Conservation (phyloP, 1,140 invertebrate species). For the Drosophila gunungcola region DNA sequence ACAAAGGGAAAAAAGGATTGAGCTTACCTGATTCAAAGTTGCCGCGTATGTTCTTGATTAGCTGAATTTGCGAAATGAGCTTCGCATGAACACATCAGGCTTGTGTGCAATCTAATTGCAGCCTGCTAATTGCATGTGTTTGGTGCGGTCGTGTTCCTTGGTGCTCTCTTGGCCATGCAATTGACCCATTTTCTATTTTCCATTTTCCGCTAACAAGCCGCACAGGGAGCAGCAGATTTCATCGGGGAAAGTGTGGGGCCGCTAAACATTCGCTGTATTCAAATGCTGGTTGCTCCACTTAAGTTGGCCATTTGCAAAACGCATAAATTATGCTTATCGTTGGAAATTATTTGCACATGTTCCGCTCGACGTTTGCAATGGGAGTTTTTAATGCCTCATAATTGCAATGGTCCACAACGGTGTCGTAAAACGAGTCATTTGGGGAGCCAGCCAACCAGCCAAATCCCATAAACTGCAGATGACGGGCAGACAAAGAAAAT, state of each 20-base stretch:
- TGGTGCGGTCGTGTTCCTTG: constrained; percentile 40
- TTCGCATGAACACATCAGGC: constrained; percentile 18
- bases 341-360: constrained; percentile 75
- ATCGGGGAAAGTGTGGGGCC: background rate
- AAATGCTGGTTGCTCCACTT: constrained; percentile 23
- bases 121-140: constrained; percentile 37
- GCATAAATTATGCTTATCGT: constrained; percentile 80
- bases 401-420: constrained; percentile 71
- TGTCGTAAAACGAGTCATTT: constrained; percentile 56
- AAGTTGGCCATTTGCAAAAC: constrained; percentile 54
- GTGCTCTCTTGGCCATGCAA: constrained; percentile 49
- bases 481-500: constrained; percentile 11
- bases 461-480: constrained; percentile 54
- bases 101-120: constrained; percentile 37
- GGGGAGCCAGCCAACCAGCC: constrained; percentile 18
- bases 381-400: constrained; percentile 62
- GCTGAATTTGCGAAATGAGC: constrained; percentile 36
- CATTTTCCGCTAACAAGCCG: constrained; percentile 45
- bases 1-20: background rate
- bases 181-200: constrained; percentile 73
- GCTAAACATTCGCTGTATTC: constrained; percentile 32
- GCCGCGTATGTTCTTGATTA: constrained; percentile 48
- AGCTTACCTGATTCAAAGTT: background rate
- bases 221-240: background rate
- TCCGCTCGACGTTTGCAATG: constrained; percentile 26